phyloP scores from a whole-genome alignment of 2,113 vertebrate genomes.

The Myotis lucifugus region DNA sequence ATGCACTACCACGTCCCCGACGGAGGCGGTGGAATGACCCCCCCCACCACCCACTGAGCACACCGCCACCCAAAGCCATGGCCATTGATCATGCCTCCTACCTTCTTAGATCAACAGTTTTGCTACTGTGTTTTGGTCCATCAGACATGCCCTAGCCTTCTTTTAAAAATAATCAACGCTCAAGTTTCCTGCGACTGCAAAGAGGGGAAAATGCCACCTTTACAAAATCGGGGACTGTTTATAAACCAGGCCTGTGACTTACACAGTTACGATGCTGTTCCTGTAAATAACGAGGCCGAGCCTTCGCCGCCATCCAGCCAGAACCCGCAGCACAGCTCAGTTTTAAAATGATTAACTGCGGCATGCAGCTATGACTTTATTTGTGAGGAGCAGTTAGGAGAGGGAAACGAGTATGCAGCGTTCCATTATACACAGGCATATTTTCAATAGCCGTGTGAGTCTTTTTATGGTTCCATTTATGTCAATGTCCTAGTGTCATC shows the following conservation, averaged over 20 bases:
- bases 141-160: not conserved
- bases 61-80: not conserved
- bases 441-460: conserved; percentile 92
- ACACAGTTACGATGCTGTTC: conserved; percentile 88
- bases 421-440: conserved; percentile 93
- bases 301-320: conserved; percentile 89
- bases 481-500: conserved; percentile 95
- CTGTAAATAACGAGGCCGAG: conserved; percentile 91
- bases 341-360: conserved; percentile 92
- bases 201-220: conserved; percentile 60
- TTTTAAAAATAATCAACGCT: conserved; percentile 70
- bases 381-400: conserved; percentile 93
- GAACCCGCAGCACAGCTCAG: conserved; percentile 90
- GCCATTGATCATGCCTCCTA: conserved; percentile 57
- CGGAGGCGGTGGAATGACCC: not conserved
- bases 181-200: conserved; percentile 62
- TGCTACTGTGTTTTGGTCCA: not conserved
- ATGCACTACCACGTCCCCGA: not conserved
- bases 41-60: not conserved
- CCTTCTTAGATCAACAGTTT: conserved; percentile 56
- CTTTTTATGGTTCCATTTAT: conserved; percentile 95
- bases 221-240: conserved; percentile 89
- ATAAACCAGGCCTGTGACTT: conserved; percentile 90
- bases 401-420: conserved; percentile 91
- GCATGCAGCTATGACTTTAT: conserved; percentile 91